A percentile compares a stretch with the other conserved stretches of the same genome.
Evolutionary conservation across 1,140 invertebrate genomes (phyloP).

Genomic region (Papilio polytes): DNA sequence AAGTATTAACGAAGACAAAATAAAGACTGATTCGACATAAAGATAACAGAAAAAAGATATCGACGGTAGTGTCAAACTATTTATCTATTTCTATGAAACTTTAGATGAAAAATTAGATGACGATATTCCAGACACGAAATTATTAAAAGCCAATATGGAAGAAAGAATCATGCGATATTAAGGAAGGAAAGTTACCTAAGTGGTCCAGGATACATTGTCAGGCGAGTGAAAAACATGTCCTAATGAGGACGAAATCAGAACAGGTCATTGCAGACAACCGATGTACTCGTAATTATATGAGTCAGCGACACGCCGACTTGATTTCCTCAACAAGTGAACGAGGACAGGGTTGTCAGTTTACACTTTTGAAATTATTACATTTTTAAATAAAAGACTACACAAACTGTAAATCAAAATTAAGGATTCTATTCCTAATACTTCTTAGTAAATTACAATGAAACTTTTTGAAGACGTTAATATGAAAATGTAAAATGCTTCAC

Average conservation of each 20-base stretch:
- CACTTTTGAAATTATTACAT: neutral
- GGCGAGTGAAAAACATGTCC: neutral
- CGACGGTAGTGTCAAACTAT: no score
- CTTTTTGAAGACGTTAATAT: no score
- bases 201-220: neutral
- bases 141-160: neutral
- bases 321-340: constrained; percentile 33
- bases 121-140: no score
- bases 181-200: neutral
- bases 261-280: constrained; percentile 4
- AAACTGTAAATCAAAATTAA: neutral
- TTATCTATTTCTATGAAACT: neutral
- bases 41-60: no score
- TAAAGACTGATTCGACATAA: no score
- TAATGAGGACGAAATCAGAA: neutral
- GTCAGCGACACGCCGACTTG: constrained; percentile 5
- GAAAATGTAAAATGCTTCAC: no score
- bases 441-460: no score
- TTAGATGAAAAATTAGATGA: neutral
- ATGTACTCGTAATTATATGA: constrained; percentile 29
- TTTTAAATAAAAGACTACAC: neutral
- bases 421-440: no score
- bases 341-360: neutral
- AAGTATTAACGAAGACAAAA: no score
- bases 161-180: neutral